Base-by-base conservation (phyloP, 2,888 invertebrate genomes). In the Camponotus fellah region DNA sequence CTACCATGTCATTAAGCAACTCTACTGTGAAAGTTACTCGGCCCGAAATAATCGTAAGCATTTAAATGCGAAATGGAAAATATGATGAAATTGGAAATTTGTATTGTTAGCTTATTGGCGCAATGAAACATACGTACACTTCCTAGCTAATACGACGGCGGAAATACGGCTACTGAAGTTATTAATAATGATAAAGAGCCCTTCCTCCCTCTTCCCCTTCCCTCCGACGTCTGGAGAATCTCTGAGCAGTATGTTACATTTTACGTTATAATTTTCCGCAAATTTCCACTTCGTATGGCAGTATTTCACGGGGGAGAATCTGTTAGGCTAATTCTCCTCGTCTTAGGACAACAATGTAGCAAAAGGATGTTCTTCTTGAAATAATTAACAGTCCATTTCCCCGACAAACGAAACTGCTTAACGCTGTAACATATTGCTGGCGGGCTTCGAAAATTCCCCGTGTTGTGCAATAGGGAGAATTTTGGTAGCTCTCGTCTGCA, bases 21-120 rank as follows among this genome's bases (percentile, higher is more conserved):
- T 84, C 82, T 80, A 58, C 62, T 83, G 86, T 87, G 82, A 87
- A 87, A 87, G 87, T 86, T 60, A 84, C 79, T 84, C 76, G 71
- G 77, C 3, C 32, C 75, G 84, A 76, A 86, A 71, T 86, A 84
- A 84, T 84, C 74, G 58, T 37, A 5, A 64, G 43, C 32, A 65
- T 26, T 75, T 76, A 68, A 68, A 76, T 10, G 37, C 56, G 26
- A 69, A 71, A 68, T 64, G 76, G 76, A 49, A 53, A 69, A 66
- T 26, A 62, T 34, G 34, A 43, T 58, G 3, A 46, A 60, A 80
- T 71, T 72, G 79, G 46, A 80, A 80, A 80, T 80, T 72, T 21
- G 26, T 49, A 37, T n/a, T 43, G 26, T 37, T 2, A 69, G n/a
- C 56, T 69, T 75, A 40, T 26, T 26, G 26, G 26, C 43, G 10